phyloP scores from a whole-genome alignment of 2,888 invertebrate species.

The Pachliopta kotzebuea region DNA sequence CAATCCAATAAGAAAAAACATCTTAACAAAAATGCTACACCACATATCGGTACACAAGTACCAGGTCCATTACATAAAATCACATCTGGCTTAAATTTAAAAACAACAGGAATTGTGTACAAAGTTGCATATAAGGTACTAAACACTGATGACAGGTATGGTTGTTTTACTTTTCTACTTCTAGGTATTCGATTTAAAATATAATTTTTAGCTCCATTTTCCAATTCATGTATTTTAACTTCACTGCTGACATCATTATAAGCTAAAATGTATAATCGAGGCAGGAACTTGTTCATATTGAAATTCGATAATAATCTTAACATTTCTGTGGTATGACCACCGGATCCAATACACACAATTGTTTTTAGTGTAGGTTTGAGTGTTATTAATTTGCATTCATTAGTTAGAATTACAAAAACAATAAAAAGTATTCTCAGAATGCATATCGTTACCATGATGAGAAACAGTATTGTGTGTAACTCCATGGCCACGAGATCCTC shows the following conservation, averaged over 20 bases:
- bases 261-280: conserved; percentile 89
- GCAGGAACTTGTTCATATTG: conserved; percentile 82
- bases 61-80: conserved; percentile 97
- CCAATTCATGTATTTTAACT: conserved; percentile 81
- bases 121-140: conserved; percentile 88
- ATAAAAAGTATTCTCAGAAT: conserved; percentile 18
- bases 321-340: conserved; percentile 98
- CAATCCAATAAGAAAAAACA: conserved; percentile 83
- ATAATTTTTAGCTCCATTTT: conserved; percentile 61
- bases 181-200: conserved; percentile 85
- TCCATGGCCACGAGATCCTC: neutral
- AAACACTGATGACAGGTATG: conserved; percentile 88
- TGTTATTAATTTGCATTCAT: conserved; percentile 45
- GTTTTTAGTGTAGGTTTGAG: conserved; percentile 58
- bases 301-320: conserved; percentile 85
- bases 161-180: conserved; percentile 93
- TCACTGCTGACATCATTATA: conserved; percentile 88
- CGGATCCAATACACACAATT: conserved; percentile 87
- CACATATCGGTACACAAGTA: conserved; percentile 95
- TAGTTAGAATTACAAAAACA: conserved; percentile 26
- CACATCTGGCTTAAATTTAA: conserved; percentile 87
- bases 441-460: neutral
- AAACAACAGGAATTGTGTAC: conserved; percentile 84
- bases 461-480: conserved; percentile 3
- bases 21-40: conserved; percentile 87